Percentiles rank a stretch among this genome's conserved stretches.
Conservation (phyloP, 2,888 invertebrate genomes). For the Crioceris asparagi region DNA sequence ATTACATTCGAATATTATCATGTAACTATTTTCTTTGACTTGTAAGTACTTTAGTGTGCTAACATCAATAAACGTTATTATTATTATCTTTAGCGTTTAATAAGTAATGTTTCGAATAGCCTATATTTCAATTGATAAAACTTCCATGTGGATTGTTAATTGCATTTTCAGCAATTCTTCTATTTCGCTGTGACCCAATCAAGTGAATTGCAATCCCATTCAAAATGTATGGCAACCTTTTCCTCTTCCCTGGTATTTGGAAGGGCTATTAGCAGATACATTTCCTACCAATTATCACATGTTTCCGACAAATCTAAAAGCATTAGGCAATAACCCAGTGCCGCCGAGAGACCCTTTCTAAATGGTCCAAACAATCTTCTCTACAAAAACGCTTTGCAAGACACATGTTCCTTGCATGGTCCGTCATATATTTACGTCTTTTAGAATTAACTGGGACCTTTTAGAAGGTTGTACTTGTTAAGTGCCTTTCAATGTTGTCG, state of each 20-base stretch:
- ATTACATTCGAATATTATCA: no score
- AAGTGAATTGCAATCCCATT: not conserved
- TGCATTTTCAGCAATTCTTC: not conserved
- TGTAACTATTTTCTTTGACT: no score
- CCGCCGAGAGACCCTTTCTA: no score
- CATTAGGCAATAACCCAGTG: conserved; percentile 22
- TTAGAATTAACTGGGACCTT: conserved; percentile 28
- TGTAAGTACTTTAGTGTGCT: no score
- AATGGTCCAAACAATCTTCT: conserved; percentile 20
- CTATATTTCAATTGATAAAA: no score
- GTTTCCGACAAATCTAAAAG: conserved; percentile 23
- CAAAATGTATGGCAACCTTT: not conserved
- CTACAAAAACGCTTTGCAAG: conserved; percentile 18
- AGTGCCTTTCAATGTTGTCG: conserved; percentile 34
- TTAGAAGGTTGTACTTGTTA: conserved; percentile 31
- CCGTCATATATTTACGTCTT: conserved; percentile 28
- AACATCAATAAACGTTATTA: no score
- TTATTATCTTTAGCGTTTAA: no score
- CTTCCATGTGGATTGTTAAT: no score
- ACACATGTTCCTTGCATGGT: conserved; percentile 20
- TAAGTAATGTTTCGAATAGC: no score
- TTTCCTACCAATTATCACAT: conserved; percentile 21
- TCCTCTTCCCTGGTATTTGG: not conserved
- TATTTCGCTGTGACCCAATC: not conserved
- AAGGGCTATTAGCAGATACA: not conserved